Conservation (phyloP, 1,140 invertebrate species). For the Pogonomyrmex barbatus region DNA sequence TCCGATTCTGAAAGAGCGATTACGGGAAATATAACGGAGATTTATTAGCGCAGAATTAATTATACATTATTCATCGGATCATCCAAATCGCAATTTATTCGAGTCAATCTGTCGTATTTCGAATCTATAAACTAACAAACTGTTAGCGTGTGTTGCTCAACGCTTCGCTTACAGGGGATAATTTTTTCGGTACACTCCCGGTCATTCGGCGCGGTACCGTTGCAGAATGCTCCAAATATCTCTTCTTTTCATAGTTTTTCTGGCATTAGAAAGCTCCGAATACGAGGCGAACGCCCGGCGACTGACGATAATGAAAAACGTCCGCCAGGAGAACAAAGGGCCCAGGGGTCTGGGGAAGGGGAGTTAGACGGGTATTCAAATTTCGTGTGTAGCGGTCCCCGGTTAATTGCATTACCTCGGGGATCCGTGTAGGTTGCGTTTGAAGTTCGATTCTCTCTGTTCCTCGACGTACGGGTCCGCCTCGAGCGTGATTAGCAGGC, state of each 20-base stretch:
- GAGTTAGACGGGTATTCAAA: constrained; percentile 67
- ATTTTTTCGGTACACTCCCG: background rate
- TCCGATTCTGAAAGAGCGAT: background rate
- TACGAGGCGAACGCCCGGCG: background rate
- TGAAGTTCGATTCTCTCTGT: background rate
- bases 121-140: background rate
- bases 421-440: background rate
- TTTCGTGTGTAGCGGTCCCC: constrained; percentile 47
- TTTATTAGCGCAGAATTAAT: background rate
- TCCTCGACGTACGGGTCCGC: background rate
- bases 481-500: constrained; percentile 5
- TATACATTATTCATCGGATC: background rate
- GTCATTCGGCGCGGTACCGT: rapidly evolving
- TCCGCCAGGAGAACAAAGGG: constrained; percentile 29
- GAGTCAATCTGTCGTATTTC: background rate
- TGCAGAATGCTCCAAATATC: background rate
- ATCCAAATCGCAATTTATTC: background rate
- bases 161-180: background rate
- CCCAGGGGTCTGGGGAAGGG: background rate
- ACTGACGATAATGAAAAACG: background rate
- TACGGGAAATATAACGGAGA: no score
- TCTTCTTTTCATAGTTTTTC: background rate
- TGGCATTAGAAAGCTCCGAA: background rate
- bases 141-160: background rate
- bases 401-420: constrained; percentile 56